phyloP scores from a whole-genome alignment of 1,140 invertebrate genomes.

The Eueides isabella region DNA sequence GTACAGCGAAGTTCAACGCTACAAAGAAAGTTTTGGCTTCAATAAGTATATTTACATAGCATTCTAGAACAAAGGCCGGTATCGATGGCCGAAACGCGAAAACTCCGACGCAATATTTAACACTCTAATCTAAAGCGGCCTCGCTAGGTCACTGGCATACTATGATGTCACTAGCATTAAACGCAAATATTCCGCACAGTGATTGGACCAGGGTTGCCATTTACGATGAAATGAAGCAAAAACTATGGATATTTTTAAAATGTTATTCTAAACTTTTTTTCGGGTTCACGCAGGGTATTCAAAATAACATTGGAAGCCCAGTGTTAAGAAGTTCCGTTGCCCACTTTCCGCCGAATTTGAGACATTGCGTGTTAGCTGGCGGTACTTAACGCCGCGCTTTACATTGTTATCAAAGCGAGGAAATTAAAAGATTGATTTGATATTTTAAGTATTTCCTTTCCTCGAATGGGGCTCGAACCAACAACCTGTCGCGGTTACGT shows the following conservation, averaged over 20 bases:
- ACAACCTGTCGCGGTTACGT: too few relatives aligned
- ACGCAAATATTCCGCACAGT: constrained; percentile 45
- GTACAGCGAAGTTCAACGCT: neutral
- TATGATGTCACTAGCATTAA: constrained; percentile 44
- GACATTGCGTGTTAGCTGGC: too few relatives aligned
- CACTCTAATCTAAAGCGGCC: constrained; percentile 45
- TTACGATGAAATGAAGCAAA: constrained; percentile 19
- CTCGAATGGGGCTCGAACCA: too few relatives aligned
- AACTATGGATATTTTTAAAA: neutral
- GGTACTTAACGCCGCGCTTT: too few relatives aligned
- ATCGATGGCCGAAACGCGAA: constrained; percentile 33
- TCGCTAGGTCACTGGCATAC: constrained; percentile 50
- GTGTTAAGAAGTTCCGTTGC: too few relatives aligned
- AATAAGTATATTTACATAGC: neutral
- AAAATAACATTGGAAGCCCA: too few relatives aligned
- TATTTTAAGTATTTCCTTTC: too few relatives aligned
- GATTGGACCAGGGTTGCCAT: constrained; percentile 40
- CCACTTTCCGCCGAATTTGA: too few relatives aligned
- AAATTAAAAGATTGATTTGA: too few relatives aligned
- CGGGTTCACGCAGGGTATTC: neutral
- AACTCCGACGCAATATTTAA: constrained; percentile 41
- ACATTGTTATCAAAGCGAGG: too few relatives aligned
- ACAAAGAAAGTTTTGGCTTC: constrained; percentile 3
- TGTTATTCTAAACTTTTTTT: neutral
- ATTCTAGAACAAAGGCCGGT: constrained; percentile 4